Conservation (phyloP, 2,888 invertebrate genomes). For the Harmothoe impar region DNA sequence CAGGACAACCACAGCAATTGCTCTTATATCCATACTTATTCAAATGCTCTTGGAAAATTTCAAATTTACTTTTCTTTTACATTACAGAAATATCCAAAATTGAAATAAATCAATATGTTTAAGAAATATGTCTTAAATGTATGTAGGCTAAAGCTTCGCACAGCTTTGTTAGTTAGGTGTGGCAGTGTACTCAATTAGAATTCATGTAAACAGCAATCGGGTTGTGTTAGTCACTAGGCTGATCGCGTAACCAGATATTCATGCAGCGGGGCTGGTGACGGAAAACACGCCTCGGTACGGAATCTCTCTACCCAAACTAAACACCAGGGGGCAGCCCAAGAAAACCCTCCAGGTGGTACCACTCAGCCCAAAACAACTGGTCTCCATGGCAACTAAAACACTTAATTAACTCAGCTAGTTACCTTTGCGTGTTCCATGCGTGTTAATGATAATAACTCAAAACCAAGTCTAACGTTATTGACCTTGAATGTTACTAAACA, state of each 20-base stretch:
- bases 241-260: background rate
- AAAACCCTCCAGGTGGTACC: background rate
- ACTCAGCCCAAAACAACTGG: background rate
- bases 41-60: too few relatives aligned
- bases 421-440: conserved; percentile 27
- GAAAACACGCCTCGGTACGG: background rate
- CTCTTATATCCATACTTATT: too few relatives aligned
- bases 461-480: background rate
- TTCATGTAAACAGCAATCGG: background rate
- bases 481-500: background rate
- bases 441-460: conserved; percentile 36
- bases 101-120: too few relatives aligned
- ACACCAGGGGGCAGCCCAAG: conserved; percentile 25
- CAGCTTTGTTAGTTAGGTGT: background rate
- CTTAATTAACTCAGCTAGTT: background rate
- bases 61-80: too few relatives aligned
- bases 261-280: background rate
- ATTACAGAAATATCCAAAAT: too few relatives aligned
- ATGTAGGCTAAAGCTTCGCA: background rate
- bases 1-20: background rate
- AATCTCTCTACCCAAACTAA: background rate
- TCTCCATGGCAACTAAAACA: conserved; percentile 42
- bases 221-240: background rate
- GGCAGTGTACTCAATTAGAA: background rate
- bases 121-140: background rate